These are phyloP conservation scores for Ochotona princeps DNA, from an alignment of 2,113 vertebrate species.

Conservation along the genomic window DNA sequence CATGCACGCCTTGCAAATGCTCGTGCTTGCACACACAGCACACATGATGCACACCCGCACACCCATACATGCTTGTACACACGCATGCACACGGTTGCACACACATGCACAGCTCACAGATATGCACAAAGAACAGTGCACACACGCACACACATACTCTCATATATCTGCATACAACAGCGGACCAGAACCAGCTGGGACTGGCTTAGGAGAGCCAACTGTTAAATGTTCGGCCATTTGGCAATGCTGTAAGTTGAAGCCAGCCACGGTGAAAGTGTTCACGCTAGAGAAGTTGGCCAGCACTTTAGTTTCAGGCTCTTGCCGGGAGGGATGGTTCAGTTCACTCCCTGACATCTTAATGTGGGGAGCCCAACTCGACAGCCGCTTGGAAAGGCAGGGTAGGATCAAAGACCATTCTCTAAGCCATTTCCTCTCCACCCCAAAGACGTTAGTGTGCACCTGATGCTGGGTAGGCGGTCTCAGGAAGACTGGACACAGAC, in stretches of 20 bases:
- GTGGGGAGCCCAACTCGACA: neutral
- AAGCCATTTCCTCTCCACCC: neutral
- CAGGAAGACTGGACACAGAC: neutral
- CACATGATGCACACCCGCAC: no score
- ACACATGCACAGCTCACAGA: no score
- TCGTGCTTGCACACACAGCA: neutral
- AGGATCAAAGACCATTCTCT: neutral
- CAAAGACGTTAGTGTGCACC: neutral
- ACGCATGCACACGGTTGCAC: neutral
- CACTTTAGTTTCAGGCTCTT: neutral
- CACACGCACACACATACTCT: accelerated
- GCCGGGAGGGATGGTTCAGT: neutral
- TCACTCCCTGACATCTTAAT: no score
- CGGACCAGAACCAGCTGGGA: neutral
- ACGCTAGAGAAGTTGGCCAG: neutral
- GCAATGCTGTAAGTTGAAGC: neutral
- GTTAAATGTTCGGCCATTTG: neutral
- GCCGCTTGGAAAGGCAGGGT: neutral
- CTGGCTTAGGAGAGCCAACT: neutral
- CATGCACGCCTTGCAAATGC: no score
- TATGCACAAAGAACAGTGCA: neutral
- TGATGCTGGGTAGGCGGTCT: accelerated
- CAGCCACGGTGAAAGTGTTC: neutral
- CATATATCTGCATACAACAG: neutral
- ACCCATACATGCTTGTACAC: neutral